Conservation (phyloP, 2,113 vertebrate species). For the Chaetura pelagica region DNA sequence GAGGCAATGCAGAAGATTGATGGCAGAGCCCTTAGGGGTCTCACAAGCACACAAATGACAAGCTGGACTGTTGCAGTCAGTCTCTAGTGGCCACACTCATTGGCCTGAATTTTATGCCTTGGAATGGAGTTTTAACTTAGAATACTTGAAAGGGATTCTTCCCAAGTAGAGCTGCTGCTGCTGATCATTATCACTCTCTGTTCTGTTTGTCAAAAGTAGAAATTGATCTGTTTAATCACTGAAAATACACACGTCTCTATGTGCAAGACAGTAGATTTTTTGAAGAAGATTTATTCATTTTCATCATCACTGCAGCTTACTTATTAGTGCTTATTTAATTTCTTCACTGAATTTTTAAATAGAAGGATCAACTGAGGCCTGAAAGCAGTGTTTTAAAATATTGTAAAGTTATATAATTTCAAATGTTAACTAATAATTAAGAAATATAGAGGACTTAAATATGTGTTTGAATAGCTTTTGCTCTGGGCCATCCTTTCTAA, state of each 20-base stretch:
- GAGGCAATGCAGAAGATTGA: neutral
- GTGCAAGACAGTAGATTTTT: neutral
- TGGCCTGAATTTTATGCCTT: too few species aligned
- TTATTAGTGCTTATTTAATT: neutral
- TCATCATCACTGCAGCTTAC: neutral
- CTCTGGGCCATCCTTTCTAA: neutral
- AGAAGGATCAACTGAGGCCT: neutral
- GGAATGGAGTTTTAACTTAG: neutral
- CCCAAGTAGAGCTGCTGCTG: neutral
- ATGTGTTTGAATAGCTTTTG: neutral
- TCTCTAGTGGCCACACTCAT: neutral
- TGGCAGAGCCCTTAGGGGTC: neutral
- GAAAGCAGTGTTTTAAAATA: neutral
- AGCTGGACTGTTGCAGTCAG: neutral
- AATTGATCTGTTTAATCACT: neutral
- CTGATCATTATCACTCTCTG: neutral
- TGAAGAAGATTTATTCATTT: neutral
- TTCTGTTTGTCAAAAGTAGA: neutral
- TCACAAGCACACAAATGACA: neutral
- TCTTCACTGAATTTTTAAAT: neutral
- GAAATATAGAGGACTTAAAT: neutral
- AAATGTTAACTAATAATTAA: neutral
- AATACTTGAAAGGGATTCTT: neutral
- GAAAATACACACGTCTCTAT: neutral
- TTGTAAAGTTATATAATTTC: neutral